Conservation (phyloP, 2,888 invertebrate species). For the Pachycephus smyrnensis region DNA sequence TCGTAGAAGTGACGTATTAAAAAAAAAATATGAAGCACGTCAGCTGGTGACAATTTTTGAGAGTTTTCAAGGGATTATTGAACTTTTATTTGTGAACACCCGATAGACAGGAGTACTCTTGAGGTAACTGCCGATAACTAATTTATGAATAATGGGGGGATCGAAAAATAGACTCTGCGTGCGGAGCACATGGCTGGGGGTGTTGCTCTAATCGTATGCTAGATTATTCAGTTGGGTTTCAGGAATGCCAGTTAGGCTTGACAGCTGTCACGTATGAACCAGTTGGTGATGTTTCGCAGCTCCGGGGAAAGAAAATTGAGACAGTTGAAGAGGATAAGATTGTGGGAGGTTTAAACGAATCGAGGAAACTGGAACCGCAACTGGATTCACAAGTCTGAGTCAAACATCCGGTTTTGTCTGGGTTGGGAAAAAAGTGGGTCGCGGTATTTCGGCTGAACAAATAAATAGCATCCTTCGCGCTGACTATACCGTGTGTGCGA, state of each 20-base stretch:
- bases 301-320: neutral
- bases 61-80: too few relatives aligned
- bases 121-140: too few relatives aligned
- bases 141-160: too few relatives aligned
- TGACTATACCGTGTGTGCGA: conserved; percentile 3
- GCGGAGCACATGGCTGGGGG: neutral
- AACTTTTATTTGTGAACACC: too few relatives aligned
- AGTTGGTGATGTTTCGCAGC: neutral
- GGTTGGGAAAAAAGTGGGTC: conserved; percentile 19
- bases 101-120: too few relatives aligned
- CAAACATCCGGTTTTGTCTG: neutral
- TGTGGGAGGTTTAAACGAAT: neutral
- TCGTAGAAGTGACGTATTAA: neutral
- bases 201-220: neutral
- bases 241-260: neutral
- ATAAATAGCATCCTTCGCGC: conserved; percentile 14
- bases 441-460: conserved; percentile 19
- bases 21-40: too few relatives aligned
- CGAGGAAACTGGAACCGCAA: neutral
- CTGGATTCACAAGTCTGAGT: neutral
- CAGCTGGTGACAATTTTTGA: neutral
- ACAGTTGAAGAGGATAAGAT: neutral
- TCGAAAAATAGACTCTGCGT: too few relatives aligned
- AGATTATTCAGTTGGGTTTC: neutral
- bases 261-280: neutral